Percentiles rank a stretch among this genome's conserved stretches.
Evolutionary conservation across 2,888 invertebrate genomes (phyloP).

Genomic region (Drosophila bunnanda): DNA sequence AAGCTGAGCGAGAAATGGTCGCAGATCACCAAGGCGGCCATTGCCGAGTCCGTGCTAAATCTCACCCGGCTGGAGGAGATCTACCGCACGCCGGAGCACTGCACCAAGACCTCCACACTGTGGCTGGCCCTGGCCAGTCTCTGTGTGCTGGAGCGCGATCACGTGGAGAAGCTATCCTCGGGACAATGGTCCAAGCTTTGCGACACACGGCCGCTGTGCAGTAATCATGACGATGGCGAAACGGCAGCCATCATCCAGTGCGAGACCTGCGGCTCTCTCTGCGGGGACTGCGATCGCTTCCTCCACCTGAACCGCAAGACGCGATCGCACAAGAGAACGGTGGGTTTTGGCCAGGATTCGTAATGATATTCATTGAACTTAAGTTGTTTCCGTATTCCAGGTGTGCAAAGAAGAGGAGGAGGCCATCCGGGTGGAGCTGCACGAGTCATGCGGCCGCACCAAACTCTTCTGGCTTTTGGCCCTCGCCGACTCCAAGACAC

Average conservation of each 20-base stretch:
- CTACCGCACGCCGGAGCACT: conserved; percentile 90
- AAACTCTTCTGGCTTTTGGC: conserved; percentile 98
- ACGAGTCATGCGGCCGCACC: conserved; percentile 97
- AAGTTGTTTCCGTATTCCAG: conserved; percentile 42
- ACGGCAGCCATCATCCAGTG: conserved; percentile 97
- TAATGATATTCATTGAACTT: not conserved
- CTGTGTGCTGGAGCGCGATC: conserved; percentile 95
- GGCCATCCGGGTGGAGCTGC: conserved; percentile 97
- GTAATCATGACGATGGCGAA: conserved; percentile 98
- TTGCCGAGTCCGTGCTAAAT: conserved; percentile 93
- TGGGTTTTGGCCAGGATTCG: conserved; percentile 36
- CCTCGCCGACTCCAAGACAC: conserved; percentile 95
- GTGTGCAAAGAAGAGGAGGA: conserved; percentile 97
- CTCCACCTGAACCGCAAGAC: conserved; percentile 96
- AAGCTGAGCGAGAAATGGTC: conserved; percentile 95
- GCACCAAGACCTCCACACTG: conserved; percentile 92
- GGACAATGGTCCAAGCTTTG: conserved; percentile 90
- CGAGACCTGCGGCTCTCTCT: conserved; percentile 94
- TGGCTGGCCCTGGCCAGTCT: conserved; percentile 97
- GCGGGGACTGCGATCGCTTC: conserved; percentile 98
- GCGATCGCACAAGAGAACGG: conserved; percentile 90
- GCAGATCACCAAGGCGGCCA: conserved; percentile 92
- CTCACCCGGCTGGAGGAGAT: conserved; percentile 92
- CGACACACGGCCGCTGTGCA: conserved; percentile 91
- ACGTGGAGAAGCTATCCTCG: conserved; percentile 92